phyloP scores from a whole-genome alignment of 35 echinoderm and acorn worm genomes.

The Anneissia japonica region DNA sequence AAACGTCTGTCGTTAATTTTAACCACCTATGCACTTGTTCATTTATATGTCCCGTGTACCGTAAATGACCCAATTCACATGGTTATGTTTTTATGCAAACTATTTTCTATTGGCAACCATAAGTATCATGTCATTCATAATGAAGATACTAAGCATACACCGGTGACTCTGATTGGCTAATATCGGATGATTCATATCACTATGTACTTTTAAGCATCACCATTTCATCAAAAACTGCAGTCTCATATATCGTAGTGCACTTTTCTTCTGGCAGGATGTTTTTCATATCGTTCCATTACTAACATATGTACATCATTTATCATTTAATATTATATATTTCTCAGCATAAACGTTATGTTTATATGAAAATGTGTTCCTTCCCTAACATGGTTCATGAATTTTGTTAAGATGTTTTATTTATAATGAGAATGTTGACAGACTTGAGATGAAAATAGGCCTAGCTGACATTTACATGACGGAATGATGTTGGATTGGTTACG shows the following conservation, averaged over 20 bases:
- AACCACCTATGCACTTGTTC: too few species aligned
- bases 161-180: neutral
- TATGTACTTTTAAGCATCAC: neutral
- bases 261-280: neutral
- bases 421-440: too few species aligned
- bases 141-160: neutral
- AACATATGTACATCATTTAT: neutral
- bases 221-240: neutral
- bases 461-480: too few species aligned
- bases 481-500: too few species aligned
- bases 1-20: too few species aligned
- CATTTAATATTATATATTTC: neutral
- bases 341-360: neutral
- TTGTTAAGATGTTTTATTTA: too few species aligned
- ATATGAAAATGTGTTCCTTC: too few species aligned
- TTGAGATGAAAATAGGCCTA: too few species aligned
- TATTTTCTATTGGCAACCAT: neutral
- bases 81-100: too few species aligned
- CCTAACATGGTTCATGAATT: too few species aligned
- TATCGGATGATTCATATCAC: neutral
- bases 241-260: neutral
- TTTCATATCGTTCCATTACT: neutral
- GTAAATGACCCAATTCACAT: too few species aligned
- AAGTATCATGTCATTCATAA: neutral
- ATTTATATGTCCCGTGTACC: too few species aligned